These are phyloP conservation scores for Poeciliopsis turneri DNA, from an alignment of 2,797 vertebrate species.

Conservation along the genomic window DNA sequence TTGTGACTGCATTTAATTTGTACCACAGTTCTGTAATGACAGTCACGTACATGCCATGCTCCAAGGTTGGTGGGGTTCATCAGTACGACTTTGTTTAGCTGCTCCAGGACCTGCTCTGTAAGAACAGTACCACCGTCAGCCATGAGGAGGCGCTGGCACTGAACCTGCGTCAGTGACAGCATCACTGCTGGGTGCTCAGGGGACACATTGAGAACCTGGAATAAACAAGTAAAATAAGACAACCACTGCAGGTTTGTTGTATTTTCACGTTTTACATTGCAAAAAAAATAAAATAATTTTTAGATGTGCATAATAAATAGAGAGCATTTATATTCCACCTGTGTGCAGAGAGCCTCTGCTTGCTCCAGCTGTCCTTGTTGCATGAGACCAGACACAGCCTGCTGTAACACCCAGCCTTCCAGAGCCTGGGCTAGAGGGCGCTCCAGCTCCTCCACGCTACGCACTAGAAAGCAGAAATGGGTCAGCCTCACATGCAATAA, in stretches of 20 bases:
- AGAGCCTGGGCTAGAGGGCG: slow-evolving; percentile 79
- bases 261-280: neutral
- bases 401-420: slow-evolving; percentile 90
- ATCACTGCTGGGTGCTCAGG: slow-evolving; percentile 87
- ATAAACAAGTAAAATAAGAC: slow-evolving; percentile 1
- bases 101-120: slow-evolving; percentile 85
- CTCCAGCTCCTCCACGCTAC: slow-evolving; percentile 74
- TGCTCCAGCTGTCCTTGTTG: slow-evolving; percentile 84
- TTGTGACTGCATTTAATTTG: neutral
- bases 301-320: neutral
- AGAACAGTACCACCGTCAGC: slow-evolving; percentile 77
- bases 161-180: slow-evolving; percentile 90
- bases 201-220: slow-evolving; percentile 86
- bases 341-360: slow-evolving; percentile 90
- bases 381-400: slow-evolving; percentile 88
- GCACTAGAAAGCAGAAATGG: slow-evolving; percentile 77
- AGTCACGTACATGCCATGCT: slow-evolving; percentile 90
- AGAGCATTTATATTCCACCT: slow-evolving; percentile 78
- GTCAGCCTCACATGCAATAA: neutral
- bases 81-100: slow-evolving; percentile 87
- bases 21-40: neutral
- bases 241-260: neutral
- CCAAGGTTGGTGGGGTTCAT: slow-evolving; percentile 86
- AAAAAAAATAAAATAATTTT: neutral
- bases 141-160: slow-evolving; percentile 87